Percentiles rank a stretch among this genome's conserved stretches.
These are phyloP conservation scores for Papilio polyxenes DNA, from an alignment of 1,140 invertebrate species.

Conservation along the genomic window DNA sequence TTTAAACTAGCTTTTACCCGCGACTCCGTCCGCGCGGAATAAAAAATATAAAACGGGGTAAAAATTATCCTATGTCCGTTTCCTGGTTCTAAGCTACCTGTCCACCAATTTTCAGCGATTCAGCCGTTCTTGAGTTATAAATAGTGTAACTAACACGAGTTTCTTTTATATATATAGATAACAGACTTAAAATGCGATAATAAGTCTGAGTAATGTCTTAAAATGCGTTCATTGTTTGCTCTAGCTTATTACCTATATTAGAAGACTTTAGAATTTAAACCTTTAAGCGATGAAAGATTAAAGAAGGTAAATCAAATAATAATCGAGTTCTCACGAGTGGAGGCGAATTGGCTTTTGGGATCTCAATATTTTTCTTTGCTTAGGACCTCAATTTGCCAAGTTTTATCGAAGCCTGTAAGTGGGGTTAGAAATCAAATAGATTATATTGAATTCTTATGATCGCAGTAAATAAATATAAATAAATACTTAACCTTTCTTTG, in stretches of 20 bases:
- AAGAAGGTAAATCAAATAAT: conserved; percentile 4
- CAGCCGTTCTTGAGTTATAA: too few species aligned
- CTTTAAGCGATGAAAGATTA: neutral
- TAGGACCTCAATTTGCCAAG: conserved; percentile 17
- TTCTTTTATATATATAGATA: too few species aligned
- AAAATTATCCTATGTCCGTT: too few species aligned
- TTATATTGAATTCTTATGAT: conserved; percentile 15
- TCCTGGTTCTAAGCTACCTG: too few species aligned
- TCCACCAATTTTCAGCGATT: too few species aligned
- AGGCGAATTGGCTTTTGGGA: neutral
- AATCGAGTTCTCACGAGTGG: neutral
- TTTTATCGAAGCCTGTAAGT: conserved; percentile 14
- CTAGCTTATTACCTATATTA: neutral
- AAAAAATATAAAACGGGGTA: too few species aligned
- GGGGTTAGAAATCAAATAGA: conserved; percentile 24
- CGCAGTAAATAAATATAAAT: conserved; percentile 7
- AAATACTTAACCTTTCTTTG: neutral
- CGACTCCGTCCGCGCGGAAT: too few species aligned
- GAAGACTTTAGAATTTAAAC: neutral
- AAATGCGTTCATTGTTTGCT: neutral
- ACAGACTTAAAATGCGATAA: too few species aligned
- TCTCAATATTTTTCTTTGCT: conserved; percentile 10
- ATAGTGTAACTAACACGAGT: too few species aligned
- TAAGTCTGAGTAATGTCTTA: too few species aligned
- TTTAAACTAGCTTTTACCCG: too few species aligned